Base-by-base conservation (phyloP, 2,888 invertebrate species). In the Cacoxenus indagator region DNA sequence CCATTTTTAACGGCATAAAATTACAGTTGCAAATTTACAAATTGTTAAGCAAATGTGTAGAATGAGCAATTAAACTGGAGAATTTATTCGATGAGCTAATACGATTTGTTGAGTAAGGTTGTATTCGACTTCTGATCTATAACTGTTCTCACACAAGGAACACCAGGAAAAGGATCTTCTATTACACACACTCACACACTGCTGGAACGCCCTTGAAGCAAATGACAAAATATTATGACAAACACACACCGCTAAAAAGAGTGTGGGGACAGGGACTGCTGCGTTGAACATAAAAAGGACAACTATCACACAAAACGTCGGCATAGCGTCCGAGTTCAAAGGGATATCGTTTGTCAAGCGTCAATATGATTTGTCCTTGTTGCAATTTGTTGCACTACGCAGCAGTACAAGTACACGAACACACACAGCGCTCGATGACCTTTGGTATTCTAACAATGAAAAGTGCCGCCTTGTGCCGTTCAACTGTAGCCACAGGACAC, bases 211-310 rank as follows among this genome's bases (percentile, higher is more conserved):
- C 27, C 57, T 37, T 37, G 37, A 17, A 2, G 54, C n/a, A 14
- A 9, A 45, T 0, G 22, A 43, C 24, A 45, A 62, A 62, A 62
- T 62, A 45, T 62, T 62, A 45, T 62, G 61, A 62, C 61, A 43
- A 8, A 37, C 37, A 37, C 37, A 37, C 31, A 31, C 31, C 31
- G 9, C 31, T n/a, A 9, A 29, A 59, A 59, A 24, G 54, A 8
- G 17, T 24, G 9, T 8, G 19, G 54, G 22, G 24, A 59, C 14
- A 59, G 19, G 17, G 17, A 27, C n/a, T n/a, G n/a, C n/a, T n/a
- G n/a, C 4, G 19, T 46, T 4, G 1, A 57, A 22, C 22, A 37
- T 11, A 37, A 17, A 22, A 61, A 62, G 43, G 45, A 62, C 45
- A 62, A 62, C 45, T 45, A n/a, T 22, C 8, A 22, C 61, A 61